These are phyloP conservation scores for Acanthaster planci DNA, from an alignment of 35 echinoderm and acorn worm species.

Conservation along the genomic window DNA sequence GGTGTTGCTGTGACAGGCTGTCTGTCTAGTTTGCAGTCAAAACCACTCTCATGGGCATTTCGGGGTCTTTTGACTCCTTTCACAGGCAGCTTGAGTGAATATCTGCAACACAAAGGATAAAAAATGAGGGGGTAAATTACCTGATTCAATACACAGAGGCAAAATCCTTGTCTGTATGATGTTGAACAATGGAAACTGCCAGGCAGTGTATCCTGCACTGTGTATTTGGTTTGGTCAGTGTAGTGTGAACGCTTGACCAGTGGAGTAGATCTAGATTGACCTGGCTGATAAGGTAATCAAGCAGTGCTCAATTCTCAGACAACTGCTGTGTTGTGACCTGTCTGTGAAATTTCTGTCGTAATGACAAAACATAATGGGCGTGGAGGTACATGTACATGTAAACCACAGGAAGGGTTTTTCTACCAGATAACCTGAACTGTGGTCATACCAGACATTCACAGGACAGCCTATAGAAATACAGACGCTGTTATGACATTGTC, in stretches of 20 bases:
- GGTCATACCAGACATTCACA: too few relatives aligned
- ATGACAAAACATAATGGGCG: too few relatives aligned
- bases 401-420: too few relatives aligned
- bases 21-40: not conserved
- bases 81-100: not conserved
- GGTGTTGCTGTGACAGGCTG: not conserved
- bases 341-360: too few relatives aligned
- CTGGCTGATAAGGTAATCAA: not conserved
- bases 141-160: conserved; percentile 1
- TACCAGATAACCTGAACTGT: too few relatives aligned
- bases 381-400: too few relatives aligned
- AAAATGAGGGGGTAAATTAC: conserved; percentile 15
- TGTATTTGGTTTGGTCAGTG: conserved; percentile 13
- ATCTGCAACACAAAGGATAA: conserved; percentile 20
- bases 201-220: not conserved
- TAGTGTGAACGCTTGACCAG: not conserved
- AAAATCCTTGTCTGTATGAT: conserved; percentile 1
- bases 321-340: not conserved
- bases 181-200: not conserved
- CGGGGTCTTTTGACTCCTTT: conserved; percentile 18
- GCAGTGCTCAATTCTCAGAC: not conserved
- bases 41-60: not conserved
- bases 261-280: not conserved
- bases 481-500: too few relatives aligned
- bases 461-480: too few relatives aligned